Conservation (phyloP, 2,113 vertebrate genomes). For the Hippocampus guttulatus region DNA sequence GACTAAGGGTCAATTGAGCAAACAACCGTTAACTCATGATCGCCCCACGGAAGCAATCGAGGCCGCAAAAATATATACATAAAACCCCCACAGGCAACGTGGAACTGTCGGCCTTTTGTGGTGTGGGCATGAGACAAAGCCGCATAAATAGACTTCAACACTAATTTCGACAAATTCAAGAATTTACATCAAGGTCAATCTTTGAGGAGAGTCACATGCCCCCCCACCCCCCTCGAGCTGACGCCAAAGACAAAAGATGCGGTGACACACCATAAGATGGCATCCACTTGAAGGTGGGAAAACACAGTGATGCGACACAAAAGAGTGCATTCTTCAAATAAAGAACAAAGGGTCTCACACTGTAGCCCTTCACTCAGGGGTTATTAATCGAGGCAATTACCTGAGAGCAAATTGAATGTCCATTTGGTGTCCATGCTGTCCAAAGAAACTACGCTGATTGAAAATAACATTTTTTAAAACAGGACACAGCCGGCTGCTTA, state of each 20-base stretch:
- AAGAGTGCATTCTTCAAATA: neutral
- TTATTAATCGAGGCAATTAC: too few species aligned
- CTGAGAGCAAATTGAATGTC: too few species aligned
- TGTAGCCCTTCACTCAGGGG: too few species aligned
- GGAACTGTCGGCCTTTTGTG: neutral
- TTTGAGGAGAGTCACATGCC: too few species aligned
- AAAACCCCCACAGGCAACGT: too few species aligned
- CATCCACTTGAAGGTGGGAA: neutral
- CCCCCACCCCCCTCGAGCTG: too few species aligned
- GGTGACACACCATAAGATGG: neutral
- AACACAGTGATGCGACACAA: neutral
- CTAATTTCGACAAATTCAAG: too few species aligned
- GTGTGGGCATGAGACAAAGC: neutral
- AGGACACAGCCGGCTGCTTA: too few species aligned
- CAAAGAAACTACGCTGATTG: too few species aligned
- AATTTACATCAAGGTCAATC: too few species aligned
- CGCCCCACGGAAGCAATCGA: neutral
- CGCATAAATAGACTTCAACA: neutral
- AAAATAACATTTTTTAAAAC: too few species aligned
- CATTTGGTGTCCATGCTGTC: neutral
- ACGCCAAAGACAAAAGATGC: neutral
- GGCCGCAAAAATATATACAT: neutral
- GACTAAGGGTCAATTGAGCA: neutral
- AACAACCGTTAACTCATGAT: neutral
- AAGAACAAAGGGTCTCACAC: too few species aligned